phyloP scores from a whole-genome alignment of 2,797 vertebrate genomes.

The Phoebastria nigripes region DNA sequence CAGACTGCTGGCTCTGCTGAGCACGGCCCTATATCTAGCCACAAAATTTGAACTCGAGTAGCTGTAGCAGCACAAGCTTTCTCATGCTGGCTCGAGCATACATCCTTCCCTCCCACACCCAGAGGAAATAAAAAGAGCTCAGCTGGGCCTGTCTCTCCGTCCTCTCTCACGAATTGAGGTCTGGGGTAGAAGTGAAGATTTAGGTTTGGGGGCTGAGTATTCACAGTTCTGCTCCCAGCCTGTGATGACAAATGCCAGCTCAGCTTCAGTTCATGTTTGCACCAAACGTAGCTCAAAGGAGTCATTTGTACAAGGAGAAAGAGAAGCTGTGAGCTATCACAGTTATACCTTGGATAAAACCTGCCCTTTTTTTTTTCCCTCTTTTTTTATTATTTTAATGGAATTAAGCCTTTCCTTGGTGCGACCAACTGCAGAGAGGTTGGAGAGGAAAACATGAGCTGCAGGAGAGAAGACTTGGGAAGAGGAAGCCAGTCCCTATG shows the following conservation, averaged over 20 bases:
- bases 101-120: neutral
- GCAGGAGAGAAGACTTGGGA: neutral
- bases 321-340: neutral
- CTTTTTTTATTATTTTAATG: neutral
- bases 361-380: neutral
- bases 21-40: accelerated
- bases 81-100: neutral
- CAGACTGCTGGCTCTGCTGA: neutral
- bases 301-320: neutral
- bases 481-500: neutral
- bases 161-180: neutral
- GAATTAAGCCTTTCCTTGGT: neutral
- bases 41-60: neutral
- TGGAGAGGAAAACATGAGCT: neutral
- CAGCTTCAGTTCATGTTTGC: neutral
- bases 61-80: neutral
- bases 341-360: neutral
- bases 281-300: neutral
- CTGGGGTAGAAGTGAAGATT: neutral
- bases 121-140: neutral
- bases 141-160: neutral
- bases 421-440: neutral
- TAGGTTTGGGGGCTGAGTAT: neutral
- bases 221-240: neutral
- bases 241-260: neutral